Evolutionary conservation across 53 echinoderm and acorn worm genomes (phyloP).

Genomic region (Paracentrotus lividus): DNA sequence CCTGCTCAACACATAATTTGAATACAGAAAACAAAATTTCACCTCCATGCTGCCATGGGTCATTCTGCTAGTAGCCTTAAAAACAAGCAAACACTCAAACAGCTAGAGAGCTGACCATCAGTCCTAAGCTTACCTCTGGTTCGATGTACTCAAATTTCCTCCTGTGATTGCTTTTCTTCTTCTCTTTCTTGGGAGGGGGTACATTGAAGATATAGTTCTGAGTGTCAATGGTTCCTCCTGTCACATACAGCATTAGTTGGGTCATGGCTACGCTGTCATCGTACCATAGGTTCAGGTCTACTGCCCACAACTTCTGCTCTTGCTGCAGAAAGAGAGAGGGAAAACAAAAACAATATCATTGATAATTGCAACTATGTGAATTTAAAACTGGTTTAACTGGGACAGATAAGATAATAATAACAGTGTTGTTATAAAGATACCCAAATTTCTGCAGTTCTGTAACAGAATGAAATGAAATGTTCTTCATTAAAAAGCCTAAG

Average conservation of each 20-base stretch:
- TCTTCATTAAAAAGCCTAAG: too few relatives aligned
- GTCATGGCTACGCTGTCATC: conserved; percentile 94
- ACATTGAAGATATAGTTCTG: conserved; percentile 87
- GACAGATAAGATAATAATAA: too few relatives aligned
- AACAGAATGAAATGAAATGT: too few relatives aligned
- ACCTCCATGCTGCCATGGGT: too few relatives aligned
- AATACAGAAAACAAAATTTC: too few relatives aligned
- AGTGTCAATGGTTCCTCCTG: conserved; percentile 85
- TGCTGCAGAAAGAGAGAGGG: conserved; percentile 63
- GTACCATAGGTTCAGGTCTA: conserved; percentile 97
- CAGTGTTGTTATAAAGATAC: too few relatives aligned
- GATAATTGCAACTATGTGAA: too few relatives aligned
- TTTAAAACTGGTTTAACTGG: too few relatives aligned
- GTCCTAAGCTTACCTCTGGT: conserved; percentile 79
- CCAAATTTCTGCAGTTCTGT: too few relatives aligned
- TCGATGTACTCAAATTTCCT: conserved; percentile 86
- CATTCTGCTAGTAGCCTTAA: too few relatives aligned
- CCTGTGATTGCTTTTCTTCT: conserved; percentile 84
- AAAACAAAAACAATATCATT: not conserved
- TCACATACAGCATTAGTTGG: conserved; percentile 87
- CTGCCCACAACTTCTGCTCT: conserved; percentile 94
- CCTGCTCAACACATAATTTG: too few relatives aligned
- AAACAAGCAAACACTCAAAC: not conserved
- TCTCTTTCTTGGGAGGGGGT: conserved; percentile 87
- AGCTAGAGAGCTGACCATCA: not conserved